Conservation (phyloP, 2,113 vertebrate species). For the Oryctolagus cuniculus region DNA sequence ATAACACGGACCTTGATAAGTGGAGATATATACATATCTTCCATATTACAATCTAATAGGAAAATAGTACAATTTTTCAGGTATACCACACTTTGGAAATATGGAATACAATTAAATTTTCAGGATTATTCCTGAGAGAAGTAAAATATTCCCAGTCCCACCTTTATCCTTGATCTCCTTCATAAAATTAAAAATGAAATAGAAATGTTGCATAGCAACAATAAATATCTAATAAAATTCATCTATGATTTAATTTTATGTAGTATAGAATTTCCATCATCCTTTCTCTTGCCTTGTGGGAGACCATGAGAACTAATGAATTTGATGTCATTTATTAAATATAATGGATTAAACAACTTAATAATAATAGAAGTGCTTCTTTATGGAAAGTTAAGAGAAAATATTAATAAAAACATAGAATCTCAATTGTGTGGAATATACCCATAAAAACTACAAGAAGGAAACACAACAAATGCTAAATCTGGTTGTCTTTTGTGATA, state of each 20-base stretch:
- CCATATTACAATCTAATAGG: neutral
- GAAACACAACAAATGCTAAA: neutral
- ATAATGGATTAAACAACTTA: neutral
- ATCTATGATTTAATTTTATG: neutral
- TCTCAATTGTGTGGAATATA: neutral
- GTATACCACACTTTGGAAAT: neutral
- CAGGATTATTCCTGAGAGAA: neutral
- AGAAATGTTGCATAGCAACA: neutral
- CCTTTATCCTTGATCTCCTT: fast-evolving
- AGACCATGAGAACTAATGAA: neutral
- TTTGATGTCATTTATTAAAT: neutral
- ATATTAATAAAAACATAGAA: neutral
- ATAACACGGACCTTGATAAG: neutral
- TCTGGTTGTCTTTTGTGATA: neutral
- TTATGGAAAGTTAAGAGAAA: neutral
- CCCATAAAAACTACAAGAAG: neutral
- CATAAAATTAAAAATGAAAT: slow-evolving; percentile 17
- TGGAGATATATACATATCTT: neutral
- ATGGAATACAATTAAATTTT: neutral
- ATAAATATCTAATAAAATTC: slow-evolving; percentile 1
- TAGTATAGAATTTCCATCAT: neutral
- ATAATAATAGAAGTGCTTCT: neutral
- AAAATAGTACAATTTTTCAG: neutral
- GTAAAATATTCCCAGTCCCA: neutral
- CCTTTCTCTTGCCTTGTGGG: neutral